A percentile compares a stretch with the other conserved stretches of the same genome.
Conservation (phyloP, 2,888 invertebrate species). For the Tetanocera ferruginea region DNA sequence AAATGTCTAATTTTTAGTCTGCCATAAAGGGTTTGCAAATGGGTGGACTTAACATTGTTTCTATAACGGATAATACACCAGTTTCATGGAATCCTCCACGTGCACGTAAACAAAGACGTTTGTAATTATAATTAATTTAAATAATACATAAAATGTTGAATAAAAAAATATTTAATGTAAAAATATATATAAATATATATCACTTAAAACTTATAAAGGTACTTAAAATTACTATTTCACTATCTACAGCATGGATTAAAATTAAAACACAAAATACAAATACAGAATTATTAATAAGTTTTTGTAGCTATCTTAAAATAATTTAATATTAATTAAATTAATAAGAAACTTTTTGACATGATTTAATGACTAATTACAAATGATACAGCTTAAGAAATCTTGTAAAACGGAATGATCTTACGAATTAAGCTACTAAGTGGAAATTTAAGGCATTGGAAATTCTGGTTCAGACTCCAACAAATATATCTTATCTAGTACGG, state of each 20-base stretch:
- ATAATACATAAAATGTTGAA: not conserved
- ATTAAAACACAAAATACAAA: constrained; percentile 28
- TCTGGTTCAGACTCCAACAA: no score
- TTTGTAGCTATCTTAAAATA: not conserved
- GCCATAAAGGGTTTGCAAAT: constrained; percentile 94
- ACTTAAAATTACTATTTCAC: constrained; percentile 33
- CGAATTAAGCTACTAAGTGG: no score
- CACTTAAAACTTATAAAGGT: constrained; percentile 42
- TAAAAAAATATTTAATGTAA: not conserved
- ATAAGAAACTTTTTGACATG: no score
- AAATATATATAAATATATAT: constrained; percentile 1
- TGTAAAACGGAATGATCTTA: not conserved
- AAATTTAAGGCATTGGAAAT: no score
- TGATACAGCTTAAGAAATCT: not conserved
- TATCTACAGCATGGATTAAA: not conserved
- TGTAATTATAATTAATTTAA: constrained; percentile 72
- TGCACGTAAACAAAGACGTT: constrained; percentile 85
- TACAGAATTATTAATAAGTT: constrained; percentile 16
- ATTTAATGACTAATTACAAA: not conserved
- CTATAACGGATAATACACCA: constrained; percentile 91
- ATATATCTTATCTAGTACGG: not conserved
- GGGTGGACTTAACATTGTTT: constrained; percentile 90
- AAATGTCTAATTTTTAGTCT: constrained; percentile 74
- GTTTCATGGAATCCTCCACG: constrained; percentile 87
- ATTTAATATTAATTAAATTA: no score